Evolutionary conservation across 2,888 invertebrate genomes (phyloP), one percentile per base, ranked within the genome.

Genomic region (Mellilla xanthometata): DNA sequence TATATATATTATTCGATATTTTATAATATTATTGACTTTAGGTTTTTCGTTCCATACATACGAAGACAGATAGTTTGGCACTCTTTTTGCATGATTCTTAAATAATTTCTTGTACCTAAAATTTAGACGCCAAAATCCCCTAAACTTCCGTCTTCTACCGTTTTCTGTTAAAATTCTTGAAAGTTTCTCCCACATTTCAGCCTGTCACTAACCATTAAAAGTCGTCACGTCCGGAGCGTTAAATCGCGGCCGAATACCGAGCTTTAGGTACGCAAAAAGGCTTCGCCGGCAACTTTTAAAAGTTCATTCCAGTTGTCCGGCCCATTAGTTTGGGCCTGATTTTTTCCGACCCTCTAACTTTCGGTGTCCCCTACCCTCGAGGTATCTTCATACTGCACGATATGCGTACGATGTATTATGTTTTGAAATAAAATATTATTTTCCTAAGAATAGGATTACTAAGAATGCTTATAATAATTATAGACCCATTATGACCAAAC

Each of bases 311-410:
- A 59, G 62, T 68, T 64, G 62, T 63, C 56, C 77, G 79, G 68
- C 78, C 83, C 84, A 86, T 86, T 86, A 84, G 81, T 74, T 77
- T 54, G 67, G 74, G 70, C 47, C 65, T 29, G 66, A 71, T 76
- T 81, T 81, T 74, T 77, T 77, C 75, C 75, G 62, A 67, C 66
- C 73, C 73, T 67, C 67, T 61, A 71, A 78, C 68, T 68, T 76
- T 58, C 63, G 41, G 45, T 63, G 63, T 52, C 60, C 67, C 63
- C 58, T 58, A 57, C 52, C 56, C 59, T 49, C 40, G 39, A 15
- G 28, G 28, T 12, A 1, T n/a, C 11, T 12, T 15, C 22, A 19
- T 19, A 36, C 36, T 11, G 15, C 6, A 19, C 6, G 15, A 19
- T 19, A 19, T 19, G 15, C 3, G 3, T 6, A 19, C 15, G 6